Conservation (phyloP, 1,140 invertebrate genomes). For the Capitella teleta region DNA sequence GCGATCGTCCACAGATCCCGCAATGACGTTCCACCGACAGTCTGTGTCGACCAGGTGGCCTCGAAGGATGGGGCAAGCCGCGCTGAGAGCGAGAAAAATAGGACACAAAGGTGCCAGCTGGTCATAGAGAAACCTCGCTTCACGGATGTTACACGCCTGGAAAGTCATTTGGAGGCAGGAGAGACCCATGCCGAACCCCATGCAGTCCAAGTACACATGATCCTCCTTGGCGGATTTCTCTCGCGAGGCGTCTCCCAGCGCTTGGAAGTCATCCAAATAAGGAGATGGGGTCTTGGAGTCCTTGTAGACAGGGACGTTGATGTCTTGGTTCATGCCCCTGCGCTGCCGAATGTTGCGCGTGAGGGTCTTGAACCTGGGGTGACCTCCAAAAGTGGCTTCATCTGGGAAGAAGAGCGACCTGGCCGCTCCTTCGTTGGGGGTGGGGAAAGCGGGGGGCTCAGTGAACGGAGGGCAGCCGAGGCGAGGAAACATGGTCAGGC, state of each 20-base stretch:
- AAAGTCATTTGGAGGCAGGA: slow-evolving; percentile 79
- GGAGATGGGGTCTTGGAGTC: slow-evolving; percentile 68
- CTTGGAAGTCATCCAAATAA: slow-evolving; percentile 60
- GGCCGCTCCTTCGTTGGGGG: slow-evolving; percentile 58
- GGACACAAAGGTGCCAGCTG: slow-evolving; percentile 94
- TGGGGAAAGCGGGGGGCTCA: slow-evolving; percentile 55
- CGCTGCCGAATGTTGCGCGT: slow-evolving; percentile 84
- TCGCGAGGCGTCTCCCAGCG: slow-evolving; percentile 47
- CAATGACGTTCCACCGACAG: slow-evolving; percentile 93
- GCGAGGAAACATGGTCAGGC: slow-evolving; percentile 41
- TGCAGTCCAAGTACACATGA: slow-evolving; percentile 93
- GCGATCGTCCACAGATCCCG: slow-evolving; percentile 88
- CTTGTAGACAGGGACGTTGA: slow-evolving; percentile 89
- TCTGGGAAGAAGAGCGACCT: slow-evolving; percentile 90
- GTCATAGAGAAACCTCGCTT: slow-evolving; percentile 92
- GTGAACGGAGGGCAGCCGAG: slow-evolving; percentile 82
- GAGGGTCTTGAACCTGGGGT: slow-evolving; percentile 90
- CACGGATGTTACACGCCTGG: slow-evolving; percentile 90
- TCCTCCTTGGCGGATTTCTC: slow-evolving; percentile 43
- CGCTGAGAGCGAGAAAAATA: slow-evolving; percentile 93
- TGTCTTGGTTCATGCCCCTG: slow-evolving; percentile 85
- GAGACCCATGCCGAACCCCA: slow-evolving; percentile 99
- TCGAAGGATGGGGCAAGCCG: slow-evolving; percentile 86
- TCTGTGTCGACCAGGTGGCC: slow-evolving; percentile 90
- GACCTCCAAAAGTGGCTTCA: slow-evolving; percentile 80